A percentile compares a stretch with the other conserved stretches of the same genome.
phyloP scores from a whole-genome alignment of 2,113 vertebrate species.

The Microcebus lehilahytsara region DNA sequence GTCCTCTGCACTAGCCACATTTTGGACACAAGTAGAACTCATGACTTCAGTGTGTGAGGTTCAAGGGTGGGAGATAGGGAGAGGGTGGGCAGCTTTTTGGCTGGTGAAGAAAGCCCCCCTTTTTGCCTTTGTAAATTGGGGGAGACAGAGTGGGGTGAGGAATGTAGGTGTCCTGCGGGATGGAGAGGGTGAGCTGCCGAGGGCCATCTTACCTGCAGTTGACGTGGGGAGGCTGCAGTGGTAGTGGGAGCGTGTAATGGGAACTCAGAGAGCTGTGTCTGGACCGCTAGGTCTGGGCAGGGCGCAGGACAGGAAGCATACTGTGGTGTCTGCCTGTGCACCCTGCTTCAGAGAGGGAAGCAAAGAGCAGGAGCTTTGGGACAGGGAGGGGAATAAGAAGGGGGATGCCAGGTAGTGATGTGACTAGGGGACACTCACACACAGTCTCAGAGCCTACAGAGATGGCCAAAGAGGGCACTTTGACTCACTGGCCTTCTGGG shows the following conservation, averaged over 20 bases:
- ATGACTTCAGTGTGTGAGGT: not conserved
- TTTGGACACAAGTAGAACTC: not conserved
- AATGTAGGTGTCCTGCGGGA: too few relatives aligned
- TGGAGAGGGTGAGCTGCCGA: not conserved
- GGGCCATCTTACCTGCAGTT: not conserved
- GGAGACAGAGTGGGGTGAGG: not conserved
- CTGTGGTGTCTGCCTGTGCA: not conserved
- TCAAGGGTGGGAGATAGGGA: not conserved
- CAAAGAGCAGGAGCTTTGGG: not conserved
- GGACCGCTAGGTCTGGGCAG: not conserved
- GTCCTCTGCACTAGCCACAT: not conserved
- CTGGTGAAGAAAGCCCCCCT: not conserved
- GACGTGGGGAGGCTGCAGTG: not conserved
- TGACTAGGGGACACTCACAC: not conserved
- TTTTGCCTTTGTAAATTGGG: not conserved
- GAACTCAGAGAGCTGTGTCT: not conserved
- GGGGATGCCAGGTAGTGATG: not conserved
- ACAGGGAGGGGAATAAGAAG: not conserved
- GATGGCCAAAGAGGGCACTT: constrained; percentile 14
- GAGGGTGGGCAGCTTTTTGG: not conserved
- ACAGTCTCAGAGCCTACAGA: constrained; percentile 54
- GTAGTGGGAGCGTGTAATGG: not conserved
- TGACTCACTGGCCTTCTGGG: not conserved
- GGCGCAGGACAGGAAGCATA: not conserved
- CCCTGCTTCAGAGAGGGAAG: not conserved